Base-by-base conservation (phyloP, 2,797 vertebrate species). In the Notamacropus eugenii region DNA sequence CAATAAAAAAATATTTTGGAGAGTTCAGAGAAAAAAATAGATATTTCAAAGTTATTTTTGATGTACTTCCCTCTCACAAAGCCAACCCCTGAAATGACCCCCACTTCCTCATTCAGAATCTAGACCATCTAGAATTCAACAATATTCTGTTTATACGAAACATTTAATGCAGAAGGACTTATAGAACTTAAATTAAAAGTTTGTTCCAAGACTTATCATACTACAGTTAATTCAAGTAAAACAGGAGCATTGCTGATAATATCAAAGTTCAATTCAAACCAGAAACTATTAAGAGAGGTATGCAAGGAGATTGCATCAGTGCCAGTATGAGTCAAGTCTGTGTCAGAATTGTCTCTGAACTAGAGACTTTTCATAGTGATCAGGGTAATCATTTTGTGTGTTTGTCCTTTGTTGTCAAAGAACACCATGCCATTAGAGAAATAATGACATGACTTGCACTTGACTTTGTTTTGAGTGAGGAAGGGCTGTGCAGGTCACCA, bases 261-360 rank as follows among this genome's bases (percentile, higher is more conserved):
- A 46, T 82, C 74, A 31, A 11, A 82, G 40, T 82, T 46, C 46
- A 46, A 82, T 24, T 82, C 4, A 82, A 82, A 82, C 6, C 22
- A 82, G 74, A 82, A 82, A 82, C 74, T 46, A 24, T 24, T 82
- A 40, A 82, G 40, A 82, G n/a, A 82, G 9, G 24, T 82, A 82
- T 82, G 19, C 22, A 46, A 82, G 19, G 40, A 46, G 74, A 46
- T 82, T 82, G 74, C 0, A 27, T 46, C 8, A 46, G 40, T n/a
- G 0, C 52, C n/a, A 34, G 1, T 3, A 40, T 5, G 28, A 90
- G 62, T 57, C 40, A 5, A 19, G 1, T 10, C 9, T 3, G 24
- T 28, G n/a, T 54, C 74, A 92, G 92, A 27, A 5, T 10, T 4
- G n/a, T 4, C 16, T 95, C 40, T 92, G 90, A 92, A 11, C 29